Evolutionary conservation across 2,888 invertebrate genomes (phyloP).

Genomic region (Leptothorax acervorum): DNA sequence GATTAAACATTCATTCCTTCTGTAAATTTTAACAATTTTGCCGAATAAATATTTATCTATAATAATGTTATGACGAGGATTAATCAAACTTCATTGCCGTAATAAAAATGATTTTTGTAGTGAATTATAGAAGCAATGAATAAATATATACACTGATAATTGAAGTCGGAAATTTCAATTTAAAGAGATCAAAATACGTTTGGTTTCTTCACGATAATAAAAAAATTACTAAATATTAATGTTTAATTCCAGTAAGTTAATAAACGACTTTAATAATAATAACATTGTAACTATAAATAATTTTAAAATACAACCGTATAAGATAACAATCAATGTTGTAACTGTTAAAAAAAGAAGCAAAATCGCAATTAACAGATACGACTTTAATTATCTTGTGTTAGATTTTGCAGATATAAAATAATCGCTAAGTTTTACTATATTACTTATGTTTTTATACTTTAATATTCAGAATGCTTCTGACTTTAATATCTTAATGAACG

Average conservation of each 20-base stretch:
- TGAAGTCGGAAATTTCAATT: neutral
- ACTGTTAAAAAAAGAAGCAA: too few species aligned
- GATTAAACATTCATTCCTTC: neutral
- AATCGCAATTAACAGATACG: neutral
- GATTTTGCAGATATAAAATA: neutral
- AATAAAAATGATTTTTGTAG: neutral
- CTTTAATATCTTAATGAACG: conserved; percentile 7
- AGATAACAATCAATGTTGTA: neutral
- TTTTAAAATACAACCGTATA: too few species aligned
- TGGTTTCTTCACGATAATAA: neutral
- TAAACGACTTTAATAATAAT: neutral
- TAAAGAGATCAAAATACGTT: neutral
- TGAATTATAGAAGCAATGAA: neutral
- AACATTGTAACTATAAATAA: too few species aligned
- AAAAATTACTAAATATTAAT: neutral
- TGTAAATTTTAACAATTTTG: neutral
- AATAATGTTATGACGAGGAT: neutral
- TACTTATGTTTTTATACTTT: neutral
- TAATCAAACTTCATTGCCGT: neutral
- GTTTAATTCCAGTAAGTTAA: neutral
- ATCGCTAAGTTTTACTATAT: neutral
- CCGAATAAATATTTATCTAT: neutral
- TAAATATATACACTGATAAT: conserved; percentile 20
- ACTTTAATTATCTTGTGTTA: neutral
- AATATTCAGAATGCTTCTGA: conserved; percentile 9